Conservation (phyloP, 2,797 vertebrate genomes). For the Prionace glauca region DNA sequence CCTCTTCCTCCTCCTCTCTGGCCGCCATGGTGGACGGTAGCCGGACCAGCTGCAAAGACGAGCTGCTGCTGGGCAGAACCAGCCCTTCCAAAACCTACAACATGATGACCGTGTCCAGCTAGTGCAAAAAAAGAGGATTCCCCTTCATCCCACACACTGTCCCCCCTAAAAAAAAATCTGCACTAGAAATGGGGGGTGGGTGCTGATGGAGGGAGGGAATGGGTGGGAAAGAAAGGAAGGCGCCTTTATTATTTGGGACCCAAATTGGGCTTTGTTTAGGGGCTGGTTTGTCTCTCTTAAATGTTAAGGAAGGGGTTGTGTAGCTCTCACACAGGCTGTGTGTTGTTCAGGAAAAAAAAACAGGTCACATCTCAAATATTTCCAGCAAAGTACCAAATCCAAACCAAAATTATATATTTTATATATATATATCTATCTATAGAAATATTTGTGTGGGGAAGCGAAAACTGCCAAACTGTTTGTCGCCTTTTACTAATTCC, state of each 20-base stretch:
- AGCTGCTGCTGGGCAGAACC: constrained; percentile 86
- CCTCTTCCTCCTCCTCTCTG: constrained; percentile 44
- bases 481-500: not conserved
- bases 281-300: not conserved
- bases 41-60: constrained; percentile 97
- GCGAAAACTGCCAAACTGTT: constrained; percentile 10
- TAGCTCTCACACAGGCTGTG: constrained; percentile 36
- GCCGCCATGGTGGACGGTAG: constrained; percentile 87
- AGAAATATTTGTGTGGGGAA: constrained; percentile 19
- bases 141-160: constrained; percentile 53
- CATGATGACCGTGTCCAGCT: constrained; percentile 98
- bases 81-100: constrained; percentile 94
- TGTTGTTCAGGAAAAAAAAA: not conserved
- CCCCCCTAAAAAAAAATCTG: constrained; percentile 19
- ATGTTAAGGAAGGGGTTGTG: constrained; percentile 1
- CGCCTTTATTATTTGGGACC: not conserved
- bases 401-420: constrained; percentile 31
- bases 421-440: not conserved
- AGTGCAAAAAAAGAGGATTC: constrained; percentile 64
- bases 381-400: constrained; percentile 22
- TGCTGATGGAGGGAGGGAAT: constrained; percentile 51
- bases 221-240: constrained; percentile 67
- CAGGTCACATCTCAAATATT: not conserved
- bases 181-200: constrained; percentile 55
- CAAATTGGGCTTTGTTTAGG: constrained; percentile 9